phyloP scores from a whole-genome alignment of 2,113 vertebrate genomes.

The Electrona antarctica region DNA sequence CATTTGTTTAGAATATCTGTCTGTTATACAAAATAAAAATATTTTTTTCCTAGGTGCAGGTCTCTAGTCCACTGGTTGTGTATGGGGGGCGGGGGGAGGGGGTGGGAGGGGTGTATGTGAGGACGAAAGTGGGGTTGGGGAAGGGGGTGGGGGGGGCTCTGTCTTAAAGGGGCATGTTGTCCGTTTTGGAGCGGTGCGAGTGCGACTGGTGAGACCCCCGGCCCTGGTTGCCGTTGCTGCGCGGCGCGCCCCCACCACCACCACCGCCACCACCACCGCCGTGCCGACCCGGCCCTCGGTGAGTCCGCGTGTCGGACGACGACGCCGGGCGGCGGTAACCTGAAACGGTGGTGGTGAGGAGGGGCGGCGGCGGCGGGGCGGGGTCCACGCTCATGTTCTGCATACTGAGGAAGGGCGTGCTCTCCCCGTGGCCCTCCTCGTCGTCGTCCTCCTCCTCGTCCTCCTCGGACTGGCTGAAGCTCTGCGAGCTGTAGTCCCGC shows the following conservation, averaged over 20 bases:
- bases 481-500: conserved; percentile 93
- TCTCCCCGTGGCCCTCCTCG: conserved; percentile 84
- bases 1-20: conserved; percentile 97
- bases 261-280: too few relatives aligned
- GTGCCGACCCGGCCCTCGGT: conserved; percentile 84
- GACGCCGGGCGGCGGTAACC: conserved; percentile 73
- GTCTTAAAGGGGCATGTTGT: conserved; percentile 91
- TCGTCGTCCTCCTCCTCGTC: conserved; percentile 85
- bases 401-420: conserved; percentile 95
- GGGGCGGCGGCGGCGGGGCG: conserved; percentile 47
- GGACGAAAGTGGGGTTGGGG: conserved; percentile 29
- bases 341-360: conserved; percentile 75
- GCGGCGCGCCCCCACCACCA: conserved; percentile 49
- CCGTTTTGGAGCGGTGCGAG: conserved; percentile 82
- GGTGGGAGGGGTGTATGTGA: conserved; percentile 38
- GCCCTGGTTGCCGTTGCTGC: conserved; percentile 79
- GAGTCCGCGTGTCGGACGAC: conserved; percentile 90
- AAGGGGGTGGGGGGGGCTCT: conserved; percentile 9
- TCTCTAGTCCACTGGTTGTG: conserved; percentile 81
- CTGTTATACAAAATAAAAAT: conserved; percentile 99
- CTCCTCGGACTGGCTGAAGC: conserved; percentile 90
- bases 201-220: conserved; percentile 73
- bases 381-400: conserved; percentile 85
- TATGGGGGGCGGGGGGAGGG: conserved; percentile 51
- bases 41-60: conserved; percentile 86